Percentiles rank a stretch among this genome's conserved stretches.
phyloP scores from a whole-genome alignment of 1,140 invertebrate species.

The Ceratitis capitata region DNA sequence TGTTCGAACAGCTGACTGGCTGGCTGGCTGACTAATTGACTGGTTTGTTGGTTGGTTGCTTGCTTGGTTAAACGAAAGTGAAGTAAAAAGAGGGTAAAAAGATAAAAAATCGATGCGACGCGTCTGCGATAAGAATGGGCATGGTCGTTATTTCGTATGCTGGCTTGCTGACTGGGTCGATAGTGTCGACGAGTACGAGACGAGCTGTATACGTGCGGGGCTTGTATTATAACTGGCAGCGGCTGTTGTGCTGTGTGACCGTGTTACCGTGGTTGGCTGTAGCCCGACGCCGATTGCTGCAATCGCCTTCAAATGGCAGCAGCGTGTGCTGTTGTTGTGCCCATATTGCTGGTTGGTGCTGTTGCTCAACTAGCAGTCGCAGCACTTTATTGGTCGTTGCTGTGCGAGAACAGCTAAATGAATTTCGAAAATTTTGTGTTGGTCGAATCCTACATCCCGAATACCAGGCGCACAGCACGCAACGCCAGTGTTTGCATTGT shows the following conservation, averaged over 20 bases:
- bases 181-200: slow-evolving; percentile 32
- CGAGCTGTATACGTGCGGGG: slow-evolving; percentile 1
- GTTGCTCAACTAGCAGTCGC: slow-evolving; percentile 40
- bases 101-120: neutral
- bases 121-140: neutral
- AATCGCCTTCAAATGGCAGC: slow-evolving; percentile 27
- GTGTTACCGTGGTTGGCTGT: slow-evolving; percentile 34
- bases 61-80: neutral
- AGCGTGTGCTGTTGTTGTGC: slow-evolving; percentile 19
- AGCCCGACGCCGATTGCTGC: neutral
- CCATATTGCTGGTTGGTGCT: slow-evolving; percentile 29
- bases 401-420: slow-evolving; percentile 49
- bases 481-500: slow-evolving; percentile 52
- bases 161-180: slow-evolving; percentile 12
- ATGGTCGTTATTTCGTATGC: neutral
- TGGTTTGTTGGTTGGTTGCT: neutral
- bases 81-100: neutral
- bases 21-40: neutral
- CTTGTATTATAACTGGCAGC: neutral
- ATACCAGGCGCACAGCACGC: slow-evolving; percentile 56
- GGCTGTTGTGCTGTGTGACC: slow-evolving; percentile 28
- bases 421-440: slow-evolving; percentile 65
- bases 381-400: slow-evolving; percentile 63
- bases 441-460: slow-evolving; percentile 63
- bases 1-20: neutral